A percentile compares a stretch with the other conserved stretches of the same genome.
Evolutionary conservation across 2,888 invertebrate genomes (phyloP).

Genomic region (Drosophila fungiperda): DNA sequence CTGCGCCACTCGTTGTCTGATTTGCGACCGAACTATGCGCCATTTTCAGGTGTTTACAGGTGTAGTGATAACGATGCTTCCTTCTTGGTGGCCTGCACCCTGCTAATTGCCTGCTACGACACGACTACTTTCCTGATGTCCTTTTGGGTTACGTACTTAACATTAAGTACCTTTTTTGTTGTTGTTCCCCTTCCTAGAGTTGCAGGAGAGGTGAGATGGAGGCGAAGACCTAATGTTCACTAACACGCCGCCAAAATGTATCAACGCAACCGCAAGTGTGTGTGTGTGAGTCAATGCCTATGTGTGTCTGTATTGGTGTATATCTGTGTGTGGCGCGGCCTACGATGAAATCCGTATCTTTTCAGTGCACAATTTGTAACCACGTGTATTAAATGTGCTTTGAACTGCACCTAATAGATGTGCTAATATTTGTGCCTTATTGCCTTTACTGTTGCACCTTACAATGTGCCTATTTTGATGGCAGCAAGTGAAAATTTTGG

Average conservation of each 20-base stretch:
- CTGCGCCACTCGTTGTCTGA: conserved; percentile 66
- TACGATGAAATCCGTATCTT: conserved; percentile 53
- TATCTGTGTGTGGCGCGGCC: conserved; percentile 57
- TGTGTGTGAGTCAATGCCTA: conserved; percentile 26
- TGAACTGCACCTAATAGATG: conserved; percentile 30
- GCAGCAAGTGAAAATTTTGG: conserved; percentile 64
- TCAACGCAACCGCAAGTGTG: conserved; percentile 33
- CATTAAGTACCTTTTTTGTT: conserved; percentile 11
- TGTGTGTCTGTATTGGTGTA: conserved; percentile 34
- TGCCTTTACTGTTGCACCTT: conserved; percentile 20
- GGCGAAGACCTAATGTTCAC: conserved; percentile 20
- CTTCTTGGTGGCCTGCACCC: conserved; percentile 55
- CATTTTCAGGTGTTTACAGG: conserved; percentile 70
- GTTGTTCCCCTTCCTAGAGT: conserved; percentile 1
- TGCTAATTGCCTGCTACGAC: conserved; percentile 24
- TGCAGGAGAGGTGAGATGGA: background rate
- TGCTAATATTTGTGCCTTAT: conserved; percentile 21
- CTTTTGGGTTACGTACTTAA: conserved; percentile 1
- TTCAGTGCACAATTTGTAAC: conserved; percentile 54
- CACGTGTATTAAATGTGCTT: conserved; percentile 60
- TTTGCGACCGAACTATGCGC: conserved; percentile 74
- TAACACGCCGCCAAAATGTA: conserved; percentile 57
- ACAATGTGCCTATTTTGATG: conserved; percentile 39
- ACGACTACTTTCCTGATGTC: conserved; percentile 8
- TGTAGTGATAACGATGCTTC: conserved; percentile 40